Evolutionary conservation across 2,113 vertebrate species (phyloP).

Genomic region (Felis chaus): DNA sequence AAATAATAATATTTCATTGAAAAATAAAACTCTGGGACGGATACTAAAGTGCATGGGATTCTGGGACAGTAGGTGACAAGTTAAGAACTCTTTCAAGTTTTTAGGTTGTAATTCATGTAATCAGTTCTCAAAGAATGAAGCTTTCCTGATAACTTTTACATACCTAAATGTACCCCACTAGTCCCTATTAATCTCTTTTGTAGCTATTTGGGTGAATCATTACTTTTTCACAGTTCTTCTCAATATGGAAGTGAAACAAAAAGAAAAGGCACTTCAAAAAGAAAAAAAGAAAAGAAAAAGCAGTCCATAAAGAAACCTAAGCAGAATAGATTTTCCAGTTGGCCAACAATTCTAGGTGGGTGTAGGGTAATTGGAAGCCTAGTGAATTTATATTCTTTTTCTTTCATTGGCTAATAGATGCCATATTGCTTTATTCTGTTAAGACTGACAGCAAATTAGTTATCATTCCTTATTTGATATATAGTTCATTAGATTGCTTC

Average conservation of each 20-base stretch:
- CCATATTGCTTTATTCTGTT: not conserved
- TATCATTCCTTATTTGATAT: not conserved
- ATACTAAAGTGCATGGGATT: not conserved
- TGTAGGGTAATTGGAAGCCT: not conserved
- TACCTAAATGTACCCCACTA: not conserved
- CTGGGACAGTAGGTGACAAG: not conserved
- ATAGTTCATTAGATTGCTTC: not conserved
- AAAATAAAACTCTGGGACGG: not conserved
- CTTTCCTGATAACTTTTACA: not conserved
- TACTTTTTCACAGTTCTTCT: slow-evolving; percentile 41
- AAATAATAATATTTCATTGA: not conserved
- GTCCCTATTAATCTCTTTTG: not conserved
- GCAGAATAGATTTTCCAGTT: not conserved
- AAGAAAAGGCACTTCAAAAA: not conserved
- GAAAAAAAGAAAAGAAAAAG: not conserved
- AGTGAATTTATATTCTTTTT: not conserved
- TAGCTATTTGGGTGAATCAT: slow-evolving; percentile 56
- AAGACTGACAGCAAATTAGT: not conserved
- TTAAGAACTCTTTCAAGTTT: not conserved
- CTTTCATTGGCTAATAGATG: not conserved
- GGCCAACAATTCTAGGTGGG: not conserved
- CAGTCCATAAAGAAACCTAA: not conserved
- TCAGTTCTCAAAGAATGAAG: slow-evolving; percentile 58
- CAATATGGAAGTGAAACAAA: slow-evolving; percentile 38
- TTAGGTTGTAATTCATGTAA: slow-evolving; percentile 23